Evolutionary conservation across 2,113 vertebrate species (phyloP).

Genomic region (Conger conger): DNA sequence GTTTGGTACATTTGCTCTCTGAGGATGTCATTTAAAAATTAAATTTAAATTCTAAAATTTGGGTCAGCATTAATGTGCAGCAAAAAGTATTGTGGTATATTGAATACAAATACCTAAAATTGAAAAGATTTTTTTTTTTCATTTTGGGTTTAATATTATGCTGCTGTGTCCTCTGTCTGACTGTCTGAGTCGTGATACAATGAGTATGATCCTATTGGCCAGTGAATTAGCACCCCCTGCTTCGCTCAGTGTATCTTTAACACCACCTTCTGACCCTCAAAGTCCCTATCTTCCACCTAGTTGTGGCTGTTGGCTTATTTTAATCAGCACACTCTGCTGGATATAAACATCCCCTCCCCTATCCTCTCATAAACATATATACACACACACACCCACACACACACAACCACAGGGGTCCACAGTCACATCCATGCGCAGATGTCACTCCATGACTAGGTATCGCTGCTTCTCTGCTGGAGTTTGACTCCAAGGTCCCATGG

Average conservation of each 20-base stretch:
- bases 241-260: no score
- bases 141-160: neutral
- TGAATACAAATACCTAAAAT: neutral
- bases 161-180: neutral
- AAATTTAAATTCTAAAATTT: neutral
- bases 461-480: neutral
- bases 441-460: neutral
- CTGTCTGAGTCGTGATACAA: neutral
- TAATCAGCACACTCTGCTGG: neutral
- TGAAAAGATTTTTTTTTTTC: neutral
- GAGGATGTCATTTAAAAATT: neutral
- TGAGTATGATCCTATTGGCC: neutral
- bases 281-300: no score
- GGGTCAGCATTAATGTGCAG: neutral
- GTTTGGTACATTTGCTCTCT: neutral
- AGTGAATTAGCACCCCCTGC: neutral
- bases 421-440: neutral
- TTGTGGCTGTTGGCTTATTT: neutral
- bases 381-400: neutral
- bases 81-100: neutral
- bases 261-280: no score
- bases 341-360: no score
- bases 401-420: neutral
- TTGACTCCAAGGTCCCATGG: neutral
- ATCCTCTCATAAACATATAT: neutral